phyloP scores from a whole-genome alignment of 2,888 invertebrate genomes.

The Lithosia quadra region DNA sequence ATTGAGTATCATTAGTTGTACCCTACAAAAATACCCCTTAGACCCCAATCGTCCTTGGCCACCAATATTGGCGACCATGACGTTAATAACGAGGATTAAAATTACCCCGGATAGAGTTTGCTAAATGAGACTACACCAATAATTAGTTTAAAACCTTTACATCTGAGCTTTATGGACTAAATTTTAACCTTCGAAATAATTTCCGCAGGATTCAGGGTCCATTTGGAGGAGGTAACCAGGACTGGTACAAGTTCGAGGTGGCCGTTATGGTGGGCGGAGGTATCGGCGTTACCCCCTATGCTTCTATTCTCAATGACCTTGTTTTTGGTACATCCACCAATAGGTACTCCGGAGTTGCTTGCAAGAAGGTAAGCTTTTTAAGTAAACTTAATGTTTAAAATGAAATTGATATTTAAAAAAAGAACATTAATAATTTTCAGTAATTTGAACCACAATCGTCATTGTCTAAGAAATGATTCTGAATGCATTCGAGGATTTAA shows the following conservation, averaged over 20 bases:
- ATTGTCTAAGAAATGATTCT: too few species aligned
- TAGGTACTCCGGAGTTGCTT: slow-evolving; percentile 98
- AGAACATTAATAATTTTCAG: background rate
- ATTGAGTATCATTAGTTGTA: too few species aligned
- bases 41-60: too few species aligned
- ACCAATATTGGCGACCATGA: too few species aligned
- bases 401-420: background rate
- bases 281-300: slow-evolving; percentile 98
- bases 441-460: too few species aligned
- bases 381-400: background rate
- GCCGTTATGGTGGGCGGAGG: slow-evolving; percentile 99
- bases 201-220: slow-evolving; percentile 94
- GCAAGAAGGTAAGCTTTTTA: slow-evolving; percentile 92
- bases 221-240: slow-evolving; percentile 98
- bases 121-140: background rate
- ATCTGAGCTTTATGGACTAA: background rate
- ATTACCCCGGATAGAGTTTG: background rate
- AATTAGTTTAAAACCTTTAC: background rate
- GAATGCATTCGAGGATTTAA: too few species aligned
- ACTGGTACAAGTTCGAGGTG: slow-evolving; percentile 99
- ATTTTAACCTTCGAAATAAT: background rate
- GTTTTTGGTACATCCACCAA: slow-evolving; percentile 98
- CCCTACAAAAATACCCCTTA: too few species aligned
- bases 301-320: slow-evolving; percentile 97
- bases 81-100: too few species aligned